Evolutionary conservation across 2,888 invertebrate genomes (phyloP), one percentile per base, ranked within the genome.

Genomic region (Parnassius mnemosyne): DNA sequence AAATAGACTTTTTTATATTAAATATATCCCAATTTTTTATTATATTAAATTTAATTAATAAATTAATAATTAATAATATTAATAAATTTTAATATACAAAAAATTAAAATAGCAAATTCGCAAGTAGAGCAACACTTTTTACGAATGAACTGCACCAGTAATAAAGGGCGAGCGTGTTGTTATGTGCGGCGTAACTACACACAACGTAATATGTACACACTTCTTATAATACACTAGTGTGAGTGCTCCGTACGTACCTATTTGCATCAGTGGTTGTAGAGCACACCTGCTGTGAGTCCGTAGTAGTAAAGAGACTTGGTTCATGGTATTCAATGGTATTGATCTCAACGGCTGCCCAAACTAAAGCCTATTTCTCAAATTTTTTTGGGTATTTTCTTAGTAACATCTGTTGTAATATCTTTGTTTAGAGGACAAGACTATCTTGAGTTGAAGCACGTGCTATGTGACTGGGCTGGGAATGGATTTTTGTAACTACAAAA

Each of bases 381-480:
- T 76, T 79, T 81, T 79, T 74, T 71, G 74, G 69, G 69, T 72
- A 55, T 64, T 64, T 78, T 80, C 77, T 69, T 65, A 65, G 77
- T 77, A 80, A 81, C 83, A 84, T 85, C 83, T 86, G 85, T 79
- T 65, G 16, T 16, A 16, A 65, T 66, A 73, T 77, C 74, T 81
- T 84, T 82, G 79, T 81, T 79, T 79, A 71, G 75, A 67, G 56
- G 64, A 66, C 52, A 66, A 61, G 65, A 67, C 66, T 66, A 65
- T 72, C 68, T 69, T 70, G 68, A 68, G 69, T 73, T 68, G 67
- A 69, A 79, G 85, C 89, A 87, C 87, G 89, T 85, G 87, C 83
- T 80, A 67, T 65, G 20, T 20, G 20, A 20, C 1, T 16, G 16
- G 13, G 12, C 13, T n/a, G 49, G 20, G 34, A 50, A 34, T 41